These are phyloP conservation scores for Phymastichus coffea DNA, from an alignment of 1,140 invertebrate genomes.

Conservation along the genomic window DNA sequence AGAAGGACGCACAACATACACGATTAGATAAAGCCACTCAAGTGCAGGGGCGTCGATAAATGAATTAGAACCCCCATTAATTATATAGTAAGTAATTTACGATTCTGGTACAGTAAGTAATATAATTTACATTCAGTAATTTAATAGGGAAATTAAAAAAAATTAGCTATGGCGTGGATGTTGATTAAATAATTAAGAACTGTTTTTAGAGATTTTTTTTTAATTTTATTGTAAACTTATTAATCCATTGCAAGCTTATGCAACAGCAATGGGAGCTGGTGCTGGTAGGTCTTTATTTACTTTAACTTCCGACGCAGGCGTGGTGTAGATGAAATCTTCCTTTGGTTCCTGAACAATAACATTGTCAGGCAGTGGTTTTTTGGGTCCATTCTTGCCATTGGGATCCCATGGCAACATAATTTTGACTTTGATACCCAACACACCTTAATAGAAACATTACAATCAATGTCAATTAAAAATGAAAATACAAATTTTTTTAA, in stretches of 20 bases:
- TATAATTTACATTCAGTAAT: too few species aligned
- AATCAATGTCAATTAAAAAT: neutral
- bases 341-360: slow-evolving; percentile 95
- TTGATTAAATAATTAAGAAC: slow-evolving; percentile 7
- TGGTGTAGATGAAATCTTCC: slow-evolving; percentile 69
- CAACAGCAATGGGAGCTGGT: slow-evolving; percentile 31
- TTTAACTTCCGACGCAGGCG: slow-evolving; percentile 67
- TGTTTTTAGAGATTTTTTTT: slow-evolving; percentile 20
- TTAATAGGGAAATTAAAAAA: neutral
- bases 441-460: slow-evolving; percentile 51
- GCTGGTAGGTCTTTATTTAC: slow-evolving; percentile 41
- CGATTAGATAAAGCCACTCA: slow-evolving; percentile 9
- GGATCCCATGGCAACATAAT: slow-evolving; percentile 99
- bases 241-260: slow-evolving; percentile 8
- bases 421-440: slow-evolving; percentile 93
- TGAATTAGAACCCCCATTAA: neutral
- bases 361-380: slow-evolving; percentile 95
- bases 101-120: too few species aligned
- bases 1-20: neutral
- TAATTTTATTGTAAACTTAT: slow-evolving; percentile 21
- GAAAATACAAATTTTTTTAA: neutral
- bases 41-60: neutral
- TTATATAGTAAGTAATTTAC: neutral
- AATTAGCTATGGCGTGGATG: too few species aligned
- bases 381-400: slow-evolving; percentile 95